Evolutionary conservation across 2,113 vertebrate genomes (phyloP), one percentile per base, ranked within the genome.

Genomic region (Kobus ellipsiprymnus): DNA sequence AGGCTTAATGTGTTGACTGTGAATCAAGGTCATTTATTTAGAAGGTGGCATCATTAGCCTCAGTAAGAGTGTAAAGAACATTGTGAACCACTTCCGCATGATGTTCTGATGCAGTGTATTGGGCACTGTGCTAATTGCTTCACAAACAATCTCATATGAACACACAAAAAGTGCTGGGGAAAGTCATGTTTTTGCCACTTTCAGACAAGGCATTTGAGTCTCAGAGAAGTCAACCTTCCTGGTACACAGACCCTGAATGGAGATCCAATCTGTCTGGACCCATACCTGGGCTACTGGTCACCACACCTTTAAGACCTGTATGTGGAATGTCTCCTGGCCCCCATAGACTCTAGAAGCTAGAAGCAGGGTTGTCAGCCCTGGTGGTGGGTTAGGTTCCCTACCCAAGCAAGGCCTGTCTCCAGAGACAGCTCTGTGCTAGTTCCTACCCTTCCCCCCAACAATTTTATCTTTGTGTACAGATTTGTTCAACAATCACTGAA

Each of bases 401-500:
- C 3, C 19, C n/a, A 30, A 90, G 36, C 25, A 36, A 93, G 36
- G 17, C 82, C 4, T 5, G 30, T 46, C 52, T 86, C 21, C 54
- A 94, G 78, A 36, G 7, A 27, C 10, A 55, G n/a, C 7, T n/a
- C 30, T 25, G 52, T 27, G 12, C 23, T 27, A 44, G 5, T 50
- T 4, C 4, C 50, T 14, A 14, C 0, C 50, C 2, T 11, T 2
- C 14, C 15, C 30, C 2, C 16, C 23, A 9, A 2, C 17, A 77
- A 4, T 44, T 77, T 77, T 44, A 44, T 77, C 12, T 14, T 77
- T 27, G 40, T 19, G 33, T 44, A 77, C 12, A 44, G 71, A 44
- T 77, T 77, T 77, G 40, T 6, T 77, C 23, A 27, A 77, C 23
- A 14, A 15, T 7, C 71, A 44, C 40, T 77, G 71, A 27, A 44